Evolutionary conservation across 30 jellyfish, hydroid and myxozoan genomes (phyloP), one percentile per base, ranked within the genome.

Genomic region (Turritopsis rubra): DNA sequence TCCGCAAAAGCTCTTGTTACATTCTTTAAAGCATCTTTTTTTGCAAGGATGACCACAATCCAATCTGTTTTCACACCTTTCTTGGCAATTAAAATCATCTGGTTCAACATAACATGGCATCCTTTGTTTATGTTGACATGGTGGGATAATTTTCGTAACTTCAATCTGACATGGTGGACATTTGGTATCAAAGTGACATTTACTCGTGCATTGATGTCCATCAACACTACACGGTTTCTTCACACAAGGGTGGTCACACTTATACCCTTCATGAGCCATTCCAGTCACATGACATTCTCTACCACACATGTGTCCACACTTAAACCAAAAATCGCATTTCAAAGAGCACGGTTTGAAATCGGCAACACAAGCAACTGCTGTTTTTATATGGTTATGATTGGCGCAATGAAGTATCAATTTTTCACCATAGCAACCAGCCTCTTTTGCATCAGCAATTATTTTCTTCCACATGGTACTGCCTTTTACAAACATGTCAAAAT

Each of bases 261-360:
- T 75, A 53, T 76, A 21, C 25, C 53, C 53, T 28, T 27, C 52
- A 78, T 90, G 97, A 16, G 65, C 89, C 60, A 20, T 75, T 72
- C 84, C 96, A 52, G 25, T 31, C 19, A 95, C 90, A 82, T 90
- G 97, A 30, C 97, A 90, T 29, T 80, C 75, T 70, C 28, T 74
- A 28, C 27, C 83, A 73, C 97, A 90, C 8, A 25, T 66, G 73
- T 90, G 97, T 3, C 96, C 97, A 83, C 97, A 90, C 21, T 65
- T 29, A 21, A 90, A 77, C 9, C 82, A 28, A 66, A 52, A 75
- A 20, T n/a, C 78, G 75, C 97, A 90, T 30, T 26, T 82, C 80
- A 71, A 75, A 29, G 27, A 53, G 84, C 97, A 90, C 5, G 96
- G 94, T 24, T 95, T 94, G 79, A 84, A 85, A 81, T 89, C 96